Evolutionary conservation across 2,113 vertebrate species (phyloP), one percentile per base, ranked within the genome.

Genomic region (Paradoxurus hermaphroditus): DNA sequence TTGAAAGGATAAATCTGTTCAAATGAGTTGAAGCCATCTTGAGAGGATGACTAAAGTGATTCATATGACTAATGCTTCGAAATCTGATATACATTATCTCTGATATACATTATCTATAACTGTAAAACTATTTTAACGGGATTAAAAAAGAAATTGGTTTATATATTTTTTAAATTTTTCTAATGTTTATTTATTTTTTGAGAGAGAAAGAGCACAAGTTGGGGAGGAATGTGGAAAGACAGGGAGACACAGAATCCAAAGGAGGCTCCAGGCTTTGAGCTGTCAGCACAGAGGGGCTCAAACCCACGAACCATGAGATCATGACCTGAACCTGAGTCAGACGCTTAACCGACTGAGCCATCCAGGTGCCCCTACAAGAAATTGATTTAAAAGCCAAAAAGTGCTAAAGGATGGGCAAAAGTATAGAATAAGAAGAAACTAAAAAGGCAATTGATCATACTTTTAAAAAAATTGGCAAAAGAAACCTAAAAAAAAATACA

Each of bases 131-230:
- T 73, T 89, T 39, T 51, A 62, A 78, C 82, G 75, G 12, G 9
- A 59, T 78, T 92, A 67, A 93, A 86, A 83, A 59, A 73, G 44
- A 81, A 88, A 68, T 93, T 95, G 36, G 23, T 34, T 92, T 87
- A 83, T n/a, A n/a, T n/a, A n/a, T n/a, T n/a, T n/a, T n/a, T n/a
- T n/a, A n/a, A n/a, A n/a, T n/a, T n/a, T n/a, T n/a, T n/a, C n/a
- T n/a, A n/a, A n/a, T n/a, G n/a, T n/a, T n/a, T n/a, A n/a, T n/a
- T n/a, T n/a, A n/a, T n/a, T n/a, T n/a, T n/a, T n/a, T n/a, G n/a
- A n/a, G n/a, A n/a, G n/a, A n/a, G n/a, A n/a, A n/a, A n/a, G n/a
- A n/a, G n/a, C n/a, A n/a, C n/a, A n/a, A n/a, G n/a, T n/a, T n/a
- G n/a, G n/a, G n/a, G n/a, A n/a, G n/a, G n/a, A n/a, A n/a, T n/a